Evolutionary conservation across 2,797 vertebrate genomes (phyloP), one percentile per base, ranked within the genome.

Genomic region (Labroides dimidiatus): DNA sequence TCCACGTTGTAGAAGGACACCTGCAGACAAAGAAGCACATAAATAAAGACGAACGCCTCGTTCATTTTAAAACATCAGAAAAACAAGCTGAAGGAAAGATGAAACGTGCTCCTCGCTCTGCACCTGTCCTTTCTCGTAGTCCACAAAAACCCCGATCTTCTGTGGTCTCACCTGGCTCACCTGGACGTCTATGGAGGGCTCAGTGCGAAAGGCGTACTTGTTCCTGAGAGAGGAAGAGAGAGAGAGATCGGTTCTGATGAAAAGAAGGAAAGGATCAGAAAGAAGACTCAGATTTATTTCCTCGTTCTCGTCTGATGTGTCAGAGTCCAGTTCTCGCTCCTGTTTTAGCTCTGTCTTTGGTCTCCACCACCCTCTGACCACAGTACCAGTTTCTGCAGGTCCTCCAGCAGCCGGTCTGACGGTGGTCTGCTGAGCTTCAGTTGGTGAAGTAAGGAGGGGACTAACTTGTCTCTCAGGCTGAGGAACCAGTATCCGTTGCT

Each of bases 1-100:
- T 93, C 88, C 0, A 93, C 92, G 39, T 93, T 93, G 78, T 90
- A 94, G 75, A 94, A 94, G 1, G 92, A 94, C 33, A 95, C 91
- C 89, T 93, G 84, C 2, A 10, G 37, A 42, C 4, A 4, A 43
- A 10, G 0, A 3, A 30, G 12, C 7, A 60, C 9, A 63, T 1
- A 7, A 4, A 33, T 33, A 33, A 33, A 33, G 8, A 33, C 30
- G 8, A 33, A 33, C 30, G 8, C 7, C 5, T 9, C 7, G 5
- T 9, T 5, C 4, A 8, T 33, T 33, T 33, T 6, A 33, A 6
- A 4, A 33, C 30, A 9, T 33, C 30, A 33, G 5, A 27, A 27
- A 27, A 27, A 27, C 24, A 27, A 27, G 24, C 6, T 27, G 24
- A 27, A 27, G 6, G 24, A 33, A 33, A 33, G 4, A 33, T 9